Evolutionary conservation across 1,140 invertebrate species (phyloP).

Genomic region (Gonioctena quinquepunctata): DNA sequence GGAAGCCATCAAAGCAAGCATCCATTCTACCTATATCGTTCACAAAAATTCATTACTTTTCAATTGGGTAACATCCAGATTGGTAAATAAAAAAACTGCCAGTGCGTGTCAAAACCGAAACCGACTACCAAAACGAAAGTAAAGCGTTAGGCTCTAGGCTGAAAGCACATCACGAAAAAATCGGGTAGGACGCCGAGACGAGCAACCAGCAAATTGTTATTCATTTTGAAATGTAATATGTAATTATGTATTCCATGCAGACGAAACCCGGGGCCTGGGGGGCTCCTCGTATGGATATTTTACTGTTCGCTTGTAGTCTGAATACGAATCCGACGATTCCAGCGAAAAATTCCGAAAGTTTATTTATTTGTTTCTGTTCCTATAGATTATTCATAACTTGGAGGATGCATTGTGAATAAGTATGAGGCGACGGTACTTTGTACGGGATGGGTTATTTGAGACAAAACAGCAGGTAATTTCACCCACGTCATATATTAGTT

Average conservation of each 20-base stretch:
- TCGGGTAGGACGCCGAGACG: neutral
- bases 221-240: conserved; percentile 16
- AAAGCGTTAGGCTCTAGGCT: neutral
- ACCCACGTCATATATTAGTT: too few relatives aligned
- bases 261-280: neutral
- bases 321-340: neutral
- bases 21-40: too few relatives aligned
- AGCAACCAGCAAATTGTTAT: conserved; percentile 6
- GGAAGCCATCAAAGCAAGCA: too few relatives aligned
- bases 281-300: conserved; percentile 1
- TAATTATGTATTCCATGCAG: conserved; percentile 19
- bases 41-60: too few relatives aligned
- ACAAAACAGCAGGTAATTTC: neutral
- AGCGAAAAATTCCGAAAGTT: neutral
- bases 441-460: neutral
- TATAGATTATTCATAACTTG: neutral
- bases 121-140: neutral
- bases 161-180: neutral
- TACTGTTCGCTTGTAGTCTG: neutral
- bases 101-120: too few relatives aligned
- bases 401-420: neutral
- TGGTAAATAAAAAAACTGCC: too few relatives aligned
- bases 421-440: neutral
- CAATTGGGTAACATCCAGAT: too few relatives aligned
- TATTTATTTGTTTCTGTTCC: neutral